Evolutionary conservation across 35 echinoderm and acorn worm genomes (phyloP).

Genomic region (Lytechinus pictus): DNA sequence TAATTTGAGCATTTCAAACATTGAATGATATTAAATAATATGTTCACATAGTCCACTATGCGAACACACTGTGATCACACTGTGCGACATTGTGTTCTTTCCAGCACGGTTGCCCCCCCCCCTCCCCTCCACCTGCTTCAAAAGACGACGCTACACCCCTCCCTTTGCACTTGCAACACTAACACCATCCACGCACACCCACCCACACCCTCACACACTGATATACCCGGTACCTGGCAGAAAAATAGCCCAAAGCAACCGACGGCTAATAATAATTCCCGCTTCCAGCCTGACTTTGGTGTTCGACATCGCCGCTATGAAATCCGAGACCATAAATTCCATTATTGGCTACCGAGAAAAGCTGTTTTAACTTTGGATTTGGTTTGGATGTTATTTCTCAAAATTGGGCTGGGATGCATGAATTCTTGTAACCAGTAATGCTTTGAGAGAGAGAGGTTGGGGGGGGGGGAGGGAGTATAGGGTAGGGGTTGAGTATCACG

Average conservation of each 20-base stretch:
- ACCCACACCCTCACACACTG: not conserved
- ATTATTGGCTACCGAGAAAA: slow-evolving; percentile 18
- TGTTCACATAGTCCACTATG: no score
- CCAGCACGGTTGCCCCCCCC: not conserved
- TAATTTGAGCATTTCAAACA: no score
- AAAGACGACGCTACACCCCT: not conserved
- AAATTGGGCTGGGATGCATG: not conserved
- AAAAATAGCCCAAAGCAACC: not conserved
- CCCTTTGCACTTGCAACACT: not conserved
- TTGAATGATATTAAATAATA: no score
- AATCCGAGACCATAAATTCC: slow-evolving; percentile 14
- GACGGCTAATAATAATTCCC: slow-evolving; percentile 25
- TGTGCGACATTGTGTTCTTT: no score
- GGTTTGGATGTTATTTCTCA: not conserved
- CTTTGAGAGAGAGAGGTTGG: not conserved
- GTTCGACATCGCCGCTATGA: not conserved
- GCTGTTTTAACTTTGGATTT: slow-evolving; percentile 5
- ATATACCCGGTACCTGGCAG: not conserved
- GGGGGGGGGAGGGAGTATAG: not conserved
- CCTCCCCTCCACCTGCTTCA: not conserved
- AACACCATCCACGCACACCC: not conserved
- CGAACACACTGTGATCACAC: no score
- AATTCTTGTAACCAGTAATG: not conserved
- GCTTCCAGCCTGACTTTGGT: slow-evolving; percentile 11
- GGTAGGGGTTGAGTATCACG: not conserved